These are phyloP conservation scores for Heliothis subflexa DNA, from an alignment of 1,140 invertebrate genomes.

Conservation along the genomic window DNA sequence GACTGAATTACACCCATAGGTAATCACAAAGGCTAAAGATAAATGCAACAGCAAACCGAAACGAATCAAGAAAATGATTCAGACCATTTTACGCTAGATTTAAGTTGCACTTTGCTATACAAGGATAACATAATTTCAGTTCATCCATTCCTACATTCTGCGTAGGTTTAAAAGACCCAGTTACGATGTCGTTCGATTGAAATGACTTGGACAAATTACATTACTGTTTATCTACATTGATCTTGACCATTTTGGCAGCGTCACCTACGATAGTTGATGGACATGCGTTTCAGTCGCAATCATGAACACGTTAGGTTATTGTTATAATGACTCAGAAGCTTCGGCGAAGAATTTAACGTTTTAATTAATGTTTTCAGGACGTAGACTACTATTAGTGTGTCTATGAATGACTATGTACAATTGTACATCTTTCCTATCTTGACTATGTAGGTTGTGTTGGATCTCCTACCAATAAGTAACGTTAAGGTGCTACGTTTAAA, in stretches of 20 bases:
- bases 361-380: slow-evolving; percentile 4
- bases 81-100: no score
- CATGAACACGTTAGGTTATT: slow-evolving; percentile 10
- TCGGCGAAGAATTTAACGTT: slow-evolving; percentile 1
- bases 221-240: slow-evolving; percentile 17
- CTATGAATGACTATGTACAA: not conserved
- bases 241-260: slow-evolving; percentile 27
- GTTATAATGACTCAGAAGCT: slow-evolving; percentile 16
- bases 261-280: slow-evolving; percentile 21
- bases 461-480: no score
- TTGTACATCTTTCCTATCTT: no score
- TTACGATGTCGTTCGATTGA: not conserved
- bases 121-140: slow-evolving; percentile 12
- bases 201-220: slow-evolving; percentile 8
- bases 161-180: not conserved
- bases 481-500: no score
- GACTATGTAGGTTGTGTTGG: no score
- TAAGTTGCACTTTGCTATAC: not conserved
- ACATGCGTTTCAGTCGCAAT: slow-evolving; percentile 18
- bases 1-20: no score
- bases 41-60: no score
- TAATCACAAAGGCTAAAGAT: no score
- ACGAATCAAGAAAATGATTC: no score
- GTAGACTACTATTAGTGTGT: not conserved
- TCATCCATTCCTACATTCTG: not conserved